Evolutionary conservation across 2,113 vertebrate genomes (phyloP), one percentile per base, ranked within the genome.

Genomic region (Entosphenus tridentatus): DNA sequence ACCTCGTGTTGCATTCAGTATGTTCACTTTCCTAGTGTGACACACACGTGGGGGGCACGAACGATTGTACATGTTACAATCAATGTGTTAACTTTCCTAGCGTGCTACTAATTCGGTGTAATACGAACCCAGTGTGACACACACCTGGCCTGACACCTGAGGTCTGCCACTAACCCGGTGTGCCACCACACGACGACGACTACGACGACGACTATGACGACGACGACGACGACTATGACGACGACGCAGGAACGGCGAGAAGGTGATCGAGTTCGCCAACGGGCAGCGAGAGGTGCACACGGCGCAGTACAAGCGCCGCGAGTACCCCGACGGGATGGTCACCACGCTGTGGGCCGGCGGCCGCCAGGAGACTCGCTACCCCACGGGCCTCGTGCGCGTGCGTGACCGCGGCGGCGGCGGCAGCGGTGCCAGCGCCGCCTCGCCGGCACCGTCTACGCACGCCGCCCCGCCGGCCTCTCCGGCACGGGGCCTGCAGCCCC

Each of bases 271-370:
- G 13, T 80, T 87, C 75, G 77, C 73, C 69, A 80, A 78, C 0
- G 81, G 83, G 10, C 80, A 83, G 71, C 81, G 72, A 21, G 83
- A 85, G 72, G 73, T 80, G 72, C 82, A 82, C 67, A 81, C 79
- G 0, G 69, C 72, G 0, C 78, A 75, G 57, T 83, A 80, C 71
- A 82, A 77, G 74, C 75, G 78, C 57, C 76, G 78, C 17, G 80
- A 84, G 14, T 81, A 78, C 70, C 81, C 74, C 0, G 78, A 85
- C 2, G 83, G 83, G 55, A 81, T 80, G 0, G 3, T 78, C 9
- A 84, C 77, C 78, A 84, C 79, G 0, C 68, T 82, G 57, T 82
- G 79, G 71, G 57, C 70, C 69, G 77, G 74, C 0, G 74, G 80
- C 68, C 76, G 72, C 12, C 78, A 75, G 70, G 79, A 83, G 71